Conservation (phyloP, 1,140 invertebrate genomes). For the Rhopalosiphum maidis region DNA sequence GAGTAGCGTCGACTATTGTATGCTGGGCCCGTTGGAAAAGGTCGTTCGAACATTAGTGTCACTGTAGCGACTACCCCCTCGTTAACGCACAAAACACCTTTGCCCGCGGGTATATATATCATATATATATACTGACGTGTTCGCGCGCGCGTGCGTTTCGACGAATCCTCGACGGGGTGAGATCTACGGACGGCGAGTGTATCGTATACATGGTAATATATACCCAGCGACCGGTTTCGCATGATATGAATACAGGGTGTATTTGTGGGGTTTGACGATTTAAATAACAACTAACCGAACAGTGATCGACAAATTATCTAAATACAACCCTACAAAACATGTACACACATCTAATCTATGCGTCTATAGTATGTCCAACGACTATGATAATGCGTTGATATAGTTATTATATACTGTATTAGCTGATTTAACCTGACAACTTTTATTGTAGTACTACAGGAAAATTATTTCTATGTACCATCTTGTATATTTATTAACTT, state of each 20-base stretch:
- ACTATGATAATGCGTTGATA: too few relatives aligned
- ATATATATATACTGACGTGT: not conserved
- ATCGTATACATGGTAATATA: not conserved
- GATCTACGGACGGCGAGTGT: not conserved
- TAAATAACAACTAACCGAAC: too few relatives aligned
- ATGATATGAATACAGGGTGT: not conserved
- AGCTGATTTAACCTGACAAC: too few relatives aligned
- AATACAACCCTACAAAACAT: too few relatives aligned
- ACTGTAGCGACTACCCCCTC: not conserved
- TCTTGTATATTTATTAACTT: too few relatives aligned
- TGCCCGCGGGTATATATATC: not conserved
- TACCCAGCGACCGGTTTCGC: not conserved
- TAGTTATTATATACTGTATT: too few relatives aligned
- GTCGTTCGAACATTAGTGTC: constrained; percentile 19
- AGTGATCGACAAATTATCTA: too few relatives aligned
- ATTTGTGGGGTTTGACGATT: not conserved
- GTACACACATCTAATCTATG: too few relatives aligned
- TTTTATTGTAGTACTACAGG: too few relatives aligned
- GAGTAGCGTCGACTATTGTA: not conserved
- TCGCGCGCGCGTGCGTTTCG: not conserved
- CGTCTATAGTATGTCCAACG: too few relatives aligned
- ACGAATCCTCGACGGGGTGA: not conserved
- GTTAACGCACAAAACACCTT: constrained; percentile 30
- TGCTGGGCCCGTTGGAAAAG: not conserved
- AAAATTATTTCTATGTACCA: too few relatives aligned